phyloP scores from a whole-genome alignment of 2,797 vertebrate species.

The Brachyalestes nurse region DNA sequence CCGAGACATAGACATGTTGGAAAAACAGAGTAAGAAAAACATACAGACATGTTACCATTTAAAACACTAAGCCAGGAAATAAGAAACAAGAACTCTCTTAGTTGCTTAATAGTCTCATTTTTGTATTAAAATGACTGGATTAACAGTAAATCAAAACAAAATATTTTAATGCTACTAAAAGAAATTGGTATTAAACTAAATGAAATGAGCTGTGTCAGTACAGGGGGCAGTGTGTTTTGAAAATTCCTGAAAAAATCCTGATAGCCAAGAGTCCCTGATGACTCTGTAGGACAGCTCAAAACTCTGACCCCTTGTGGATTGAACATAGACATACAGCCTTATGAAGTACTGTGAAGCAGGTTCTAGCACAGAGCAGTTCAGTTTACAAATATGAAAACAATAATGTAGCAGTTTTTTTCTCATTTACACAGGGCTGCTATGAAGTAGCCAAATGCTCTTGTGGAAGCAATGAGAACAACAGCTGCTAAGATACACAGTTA shows the following conservation, averaged over 20 bases:
- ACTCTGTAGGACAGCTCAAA: not conserved
- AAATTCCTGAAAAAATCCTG: not conserved
- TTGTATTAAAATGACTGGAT: no score
- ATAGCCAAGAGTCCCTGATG: no score
- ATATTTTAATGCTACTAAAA: no score
- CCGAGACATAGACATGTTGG: slow-evolving; percentile 92
- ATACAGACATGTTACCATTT: not conserved
- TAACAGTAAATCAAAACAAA: no score
- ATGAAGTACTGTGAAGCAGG: not conserved
- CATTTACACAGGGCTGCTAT: no score
- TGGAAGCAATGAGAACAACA: no score
- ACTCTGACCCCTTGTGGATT: not conserved
- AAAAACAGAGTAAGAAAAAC: slow-evolving; percentile 83
- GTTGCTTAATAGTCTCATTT: no score
- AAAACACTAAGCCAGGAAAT: not conserved
- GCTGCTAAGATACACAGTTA: no score
- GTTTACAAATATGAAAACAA: not conserved
- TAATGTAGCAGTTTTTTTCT: not conserved
- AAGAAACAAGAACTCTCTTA: not conserved
- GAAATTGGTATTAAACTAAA: no score
- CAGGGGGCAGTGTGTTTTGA: not conserved
- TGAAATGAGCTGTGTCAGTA: no score
- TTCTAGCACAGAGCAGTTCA: no score
- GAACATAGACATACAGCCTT: not conserved
- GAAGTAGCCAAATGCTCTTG: no score